Conservation (phyloP, 2,888 invertebrate genomes). For the Ormyrus thymus region DNA sequence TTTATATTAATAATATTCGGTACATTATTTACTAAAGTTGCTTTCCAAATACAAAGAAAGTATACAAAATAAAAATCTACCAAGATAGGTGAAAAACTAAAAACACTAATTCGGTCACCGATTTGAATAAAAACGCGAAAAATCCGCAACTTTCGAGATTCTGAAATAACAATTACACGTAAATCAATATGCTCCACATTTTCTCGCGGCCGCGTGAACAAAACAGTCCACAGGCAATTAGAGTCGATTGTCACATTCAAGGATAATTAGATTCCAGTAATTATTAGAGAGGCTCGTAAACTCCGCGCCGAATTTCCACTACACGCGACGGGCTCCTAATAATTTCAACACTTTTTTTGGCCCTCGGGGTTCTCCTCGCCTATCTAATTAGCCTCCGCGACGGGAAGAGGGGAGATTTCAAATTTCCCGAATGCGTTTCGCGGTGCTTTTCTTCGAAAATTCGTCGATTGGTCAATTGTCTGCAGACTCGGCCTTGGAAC, state of each 20-base stretch:
- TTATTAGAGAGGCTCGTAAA: conserved; percentile 7
- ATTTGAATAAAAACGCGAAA: too few species aligned
- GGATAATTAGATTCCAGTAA: conserved; percentile 22
- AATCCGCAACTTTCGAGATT: too few species aligned
- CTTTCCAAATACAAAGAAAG: too few species aligned
- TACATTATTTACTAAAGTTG: too few species aligned
- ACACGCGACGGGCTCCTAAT: neutral
- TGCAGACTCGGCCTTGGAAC: neutral
- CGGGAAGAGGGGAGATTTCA: neutral
- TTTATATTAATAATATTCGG: too few species aligned
- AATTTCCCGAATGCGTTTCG: conserved; percentile 10
- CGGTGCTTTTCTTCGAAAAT: conserved; percentile 12
- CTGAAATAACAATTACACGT: too few species aligned
- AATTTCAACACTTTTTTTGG: conserved; percentile 1
- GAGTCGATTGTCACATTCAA: neutral
- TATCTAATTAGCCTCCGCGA: conserved; percentile 29
- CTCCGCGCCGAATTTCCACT: conserved; percentile 8
- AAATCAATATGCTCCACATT: neutral
- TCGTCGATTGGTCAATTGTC: neutral
- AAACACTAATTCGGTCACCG: too few species aligned
- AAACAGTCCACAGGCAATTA: neutral
- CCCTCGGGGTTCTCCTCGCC: neutral
- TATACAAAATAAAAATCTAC: too few species aligned
- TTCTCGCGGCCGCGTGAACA: neutral
- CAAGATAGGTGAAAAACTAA: too few species aligned